These are phyloP conservation scores for Argyresthia albistria DNA, from an alignment of 2,888 invertebrate genomes.

Conservation along the genomic window DNA sequence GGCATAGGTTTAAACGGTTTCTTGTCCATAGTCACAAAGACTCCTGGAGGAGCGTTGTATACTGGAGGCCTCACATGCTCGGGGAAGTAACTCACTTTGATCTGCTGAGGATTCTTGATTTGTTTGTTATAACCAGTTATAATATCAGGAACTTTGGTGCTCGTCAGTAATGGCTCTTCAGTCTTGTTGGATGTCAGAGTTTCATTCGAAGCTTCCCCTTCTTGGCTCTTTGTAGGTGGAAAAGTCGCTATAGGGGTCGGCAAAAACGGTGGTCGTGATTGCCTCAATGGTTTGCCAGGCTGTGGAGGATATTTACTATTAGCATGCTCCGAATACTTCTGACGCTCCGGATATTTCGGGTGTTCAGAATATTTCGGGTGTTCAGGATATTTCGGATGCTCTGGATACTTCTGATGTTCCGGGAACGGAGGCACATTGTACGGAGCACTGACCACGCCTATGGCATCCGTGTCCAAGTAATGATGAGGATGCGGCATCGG, in stretches of 20 bases:
- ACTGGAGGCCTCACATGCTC: slow-evolving; percentile 55
- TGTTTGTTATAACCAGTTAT: slow-evolving; percentile 18
- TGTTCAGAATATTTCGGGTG: slow-evolving; percentile 15
- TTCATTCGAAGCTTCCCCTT: neutral
- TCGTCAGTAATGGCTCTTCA: slow-evolving; percentile 20
- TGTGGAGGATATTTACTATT: neutral
- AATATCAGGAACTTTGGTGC: slow-evolving; percentile 31
- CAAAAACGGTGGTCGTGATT: slow-evolving; percentile 33
- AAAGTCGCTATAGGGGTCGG: slow-evolving; percentile 25
- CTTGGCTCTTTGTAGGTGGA: neutral
- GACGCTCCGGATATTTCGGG: neutral
- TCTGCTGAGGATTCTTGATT: slow-evolving; percentile 10
- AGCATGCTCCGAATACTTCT: neutral
- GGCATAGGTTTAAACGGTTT: slow-evolving; percentile 65
- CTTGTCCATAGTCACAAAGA: slow-evolving; percentile 60
- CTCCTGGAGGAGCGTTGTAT: slow-evolving; percentile 59
- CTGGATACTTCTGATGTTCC: slow-evolving; percentile 16
- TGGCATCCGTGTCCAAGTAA: slow-evolving; percentile 25
- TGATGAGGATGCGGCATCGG: slow-evolving; percentile 21
- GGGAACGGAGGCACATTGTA: slow-evolving; percentile 14
- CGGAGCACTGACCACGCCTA: slow-evolving; percentile 17
- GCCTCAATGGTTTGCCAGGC: neutral
- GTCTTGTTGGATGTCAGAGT: slow-evolving; percentile 11
- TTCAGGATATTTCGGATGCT: slow-evolving; percentile 38
- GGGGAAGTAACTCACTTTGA: slow-evolving; percentile 40